These are phyloP conservation scores for Plodia interpunctella DNA, from an alignment of 1,140 invertebrate species.

Conservation along the genomic window DNA sequence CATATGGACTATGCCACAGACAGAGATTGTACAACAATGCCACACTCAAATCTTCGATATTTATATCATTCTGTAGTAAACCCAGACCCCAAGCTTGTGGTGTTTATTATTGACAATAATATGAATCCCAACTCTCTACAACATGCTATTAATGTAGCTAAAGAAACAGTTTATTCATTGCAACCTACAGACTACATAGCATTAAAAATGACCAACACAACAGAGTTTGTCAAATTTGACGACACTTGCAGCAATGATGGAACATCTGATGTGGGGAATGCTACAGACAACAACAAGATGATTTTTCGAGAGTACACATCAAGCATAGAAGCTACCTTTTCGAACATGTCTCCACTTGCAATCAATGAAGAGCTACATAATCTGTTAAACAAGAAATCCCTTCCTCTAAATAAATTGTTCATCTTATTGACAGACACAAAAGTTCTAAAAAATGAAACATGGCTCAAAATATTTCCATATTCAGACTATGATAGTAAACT, in stretches of 20 bases:
- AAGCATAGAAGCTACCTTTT: constrained; percentile 41
- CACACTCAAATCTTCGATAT: constrained; percentile 62
- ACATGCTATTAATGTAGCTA: constrained; percentile 53
- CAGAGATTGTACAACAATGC: constrained; percentile 59
- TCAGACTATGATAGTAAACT: constrained; percentile 33
- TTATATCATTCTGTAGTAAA: constrained; percentile 69
- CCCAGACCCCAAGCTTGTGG: constrained; percentile 59
- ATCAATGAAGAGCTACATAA: constrained; percentile 54
- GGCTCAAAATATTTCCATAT: constrained; percentile 60
- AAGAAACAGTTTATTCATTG: constrained; percentile 59
- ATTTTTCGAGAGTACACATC: constrained; percentile 56
- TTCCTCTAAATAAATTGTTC: constrained; percentile 54
- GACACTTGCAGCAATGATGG: constrained; percentile 57
- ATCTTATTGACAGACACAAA: constrained; percentile 64
- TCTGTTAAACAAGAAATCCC: constrained; percentile 38
- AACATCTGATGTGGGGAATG: constrained; percentile 59
- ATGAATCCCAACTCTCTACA: constrained; percentile 54
- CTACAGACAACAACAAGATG: constrained; percentile 65
- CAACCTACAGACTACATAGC: constrained; percentile 57
- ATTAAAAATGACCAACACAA: constrained; percentile 61
- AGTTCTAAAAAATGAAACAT: constrained; percentile 54
- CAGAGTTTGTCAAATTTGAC: constrained; percentile 66
- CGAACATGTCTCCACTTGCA: constrained; percentile 36
- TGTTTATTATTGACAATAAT: constrained; percentile 66
- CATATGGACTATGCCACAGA: constrained; percentile 71